Evolutionary conservation across 53 echinoderm and acorn worm species (phyloP), one percentile per base, ranked within the genome.

Genomic region (Luidia sarsii): DNA sequence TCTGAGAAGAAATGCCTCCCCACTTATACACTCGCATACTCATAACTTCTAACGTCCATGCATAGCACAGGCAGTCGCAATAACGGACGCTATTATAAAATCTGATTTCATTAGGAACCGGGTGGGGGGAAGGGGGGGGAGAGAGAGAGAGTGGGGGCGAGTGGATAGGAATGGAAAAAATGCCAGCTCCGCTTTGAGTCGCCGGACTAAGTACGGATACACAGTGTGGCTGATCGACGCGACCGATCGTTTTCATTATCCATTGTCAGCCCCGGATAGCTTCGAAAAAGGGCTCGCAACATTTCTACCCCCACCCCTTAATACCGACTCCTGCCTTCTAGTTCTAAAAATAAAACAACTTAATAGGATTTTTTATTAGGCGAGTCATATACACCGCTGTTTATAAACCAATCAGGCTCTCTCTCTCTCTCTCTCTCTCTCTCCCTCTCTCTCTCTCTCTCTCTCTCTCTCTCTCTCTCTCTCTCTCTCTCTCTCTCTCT

Each of bases 171-270:
- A 35, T 2, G 8, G 31, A 15, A 48, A 43, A 60, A 60, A 59
- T 48, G 61, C 43, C 77, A 60, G 32, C 10, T 60, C 60, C 31
- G 59, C 60, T 59, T 60, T 77, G 61, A 45, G 61, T 32, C 30
- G n/a, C 45, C 45, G 29, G 61, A 61, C 16, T 77, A 77, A 77
- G 60, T 77, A 59, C 38, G n/a, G n/a, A n/a, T n/a, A 77, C 41
- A 41, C 41, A 41, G 6, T 48, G 18, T 33, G 60, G 77, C 46
- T 77, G 77, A 77, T 77, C 77, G 77, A 77, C 77, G 55, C 77
- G 55, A 59, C 27, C 61, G 77, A 77, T 77, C 61, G 77, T 20
- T 45, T 77, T 77, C 77, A 77, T 77, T 77, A 77, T 77, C 77
- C 77, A 77, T 60, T 77, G 45, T 43, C 77, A 60, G 60, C 13